Base-by-base conservation (phyloP, 2,797 vertebrate species). In the Luscinia luscinia region DNA sequence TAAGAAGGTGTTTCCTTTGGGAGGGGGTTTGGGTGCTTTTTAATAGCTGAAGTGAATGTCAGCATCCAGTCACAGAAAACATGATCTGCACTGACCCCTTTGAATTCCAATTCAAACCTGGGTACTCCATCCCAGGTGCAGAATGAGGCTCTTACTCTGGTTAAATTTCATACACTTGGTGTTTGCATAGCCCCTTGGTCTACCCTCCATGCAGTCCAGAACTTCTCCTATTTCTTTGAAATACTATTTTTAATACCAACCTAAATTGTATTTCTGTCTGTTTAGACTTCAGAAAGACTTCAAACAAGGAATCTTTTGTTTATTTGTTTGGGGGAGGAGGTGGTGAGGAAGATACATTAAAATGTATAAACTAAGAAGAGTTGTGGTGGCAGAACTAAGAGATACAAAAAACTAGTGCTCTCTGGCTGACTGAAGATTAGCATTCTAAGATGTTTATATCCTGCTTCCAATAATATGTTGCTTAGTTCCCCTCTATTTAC, bases 401-500 rank as follows among this genome's bases (percentile, higher is more conserved):
- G 20, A 79, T 15, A 73, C 9, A 62, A 84, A 40, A 77, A 78
- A 43, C 4, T n/a, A 78, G n/a, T 28, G 45, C 32, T 84, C 75
- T 62, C 64, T 40, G 79, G 34, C 16, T 87, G 46, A 75, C 75
- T 75, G 40, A 90, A 95, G 63, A 58, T 86, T 52, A 91, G 43
- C 75, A 67, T 68, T 84, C 73, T 21, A 52, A 89, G 78, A 75
- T 64, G 64, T 87, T 89, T 87, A 64, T 62, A 64, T 26, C 28
- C 63, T 58, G 26, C 46, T 94, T 91, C 76, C 84, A 89, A 26
- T 62, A 91, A 69, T 92, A 67, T 18, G 79, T 93, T 84, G 87
- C 72, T 91, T 92, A 92, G 69, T 48, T 84, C 40, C 73, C 81
- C 89, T 87, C 81, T 86, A 87, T 69, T 79, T 81, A 93, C 18